Evolutionary conservation across 2,888 invertebrate species (phyloP).

Genomic region (Latrodectus elegans): DNA sequence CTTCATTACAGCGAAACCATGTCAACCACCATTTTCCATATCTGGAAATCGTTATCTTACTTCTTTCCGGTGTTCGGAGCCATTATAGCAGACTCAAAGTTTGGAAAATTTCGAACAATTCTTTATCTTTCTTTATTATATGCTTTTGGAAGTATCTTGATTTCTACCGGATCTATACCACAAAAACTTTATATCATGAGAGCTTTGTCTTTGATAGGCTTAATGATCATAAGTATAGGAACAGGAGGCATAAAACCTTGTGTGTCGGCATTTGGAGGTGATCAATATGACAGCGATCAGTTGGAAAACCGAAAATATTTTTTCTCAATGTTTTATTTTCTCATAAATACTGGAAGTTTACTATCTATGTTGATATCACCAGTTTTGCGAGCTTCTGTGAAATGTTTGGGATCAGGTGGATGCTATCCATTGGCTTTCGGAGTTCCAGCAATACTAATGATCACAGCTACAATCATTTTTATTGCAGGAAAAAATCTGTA

Average conservation of each 20-base stretch:
- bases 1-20: conserved; percentile 83
- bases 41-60: conserved; percentile 91
- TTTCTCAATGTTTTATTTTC: conserved; percentile 95
- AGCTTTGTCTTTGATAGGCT: conserved; percentile 80
- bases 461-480: conserved; percentile 90
- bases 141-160: conserved; percentile 85
- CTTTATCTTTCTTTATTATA: conserved; percentile 91
- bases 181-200: conserved; percentile 72
- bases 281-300: conserved; percentile 83
- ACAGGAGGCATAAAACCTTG: conserved; percentile 98
- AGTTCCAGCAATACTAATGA: conserved; percentile 90
- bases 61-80: conserved; percentile 93
- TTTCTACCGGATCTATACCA: conserved; percentile 80
- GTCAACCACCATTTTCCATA: conserved; percentile 91
- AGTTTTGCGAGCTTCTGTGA: conserved; percentile 84
- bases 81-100: conserved; percentile 91
- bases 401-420: conserved; percentile 84
- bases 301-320: conserved; percentile 83
- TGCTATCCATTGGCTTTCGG: conserved; percentile 92
- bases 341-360: conserved; percentile 91
- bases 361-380: conserved; percentile 92
- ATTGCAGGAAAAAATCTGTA: conserved; percentile 85
- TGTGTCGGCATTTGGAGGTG: conserved; percentile 95
- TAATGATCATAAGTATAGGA: conserved; percentile 87
- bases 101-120: conserved; percentile 93